Conservation (phyloP, 2,797 vertebrate genomes). For the Gymnocypris eckloni region DNA sequence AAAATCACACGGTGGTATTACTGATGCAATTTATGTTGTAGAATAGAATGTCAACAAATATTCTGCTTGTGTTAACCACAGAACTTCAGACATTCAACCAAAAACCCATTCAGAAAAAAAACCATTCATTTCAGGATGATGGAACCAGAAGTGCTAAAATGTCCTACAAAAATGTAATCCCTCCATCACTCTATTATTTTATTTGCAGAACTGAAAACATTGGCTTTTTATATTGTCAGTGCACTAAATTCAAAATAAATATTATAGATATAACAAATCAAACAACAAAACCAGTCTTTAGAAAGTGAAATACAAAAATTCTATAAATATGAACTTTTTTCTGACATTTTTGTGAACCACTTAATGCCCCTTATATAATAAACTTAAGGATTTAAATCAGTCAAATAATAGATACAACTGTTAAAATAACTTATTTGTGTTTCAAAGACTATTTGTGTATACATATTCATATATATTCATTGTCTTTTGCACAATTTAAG, state of each 20-base stretch:
- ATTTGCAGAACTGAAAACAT: not conserved
- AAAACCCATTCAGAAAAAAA: not conserved
- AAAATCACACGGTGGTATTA: too few species aligned
- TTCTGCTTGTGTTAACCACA: not conserved
- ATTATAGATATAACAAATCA: too few species aligned
- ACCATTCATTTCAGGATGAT: not conserved
- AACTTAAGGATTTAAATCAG: not conserved
- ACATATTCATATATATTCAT: not conserved
- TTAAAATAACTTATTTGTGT: not conserved
- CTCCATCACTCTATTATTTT: not conserved
- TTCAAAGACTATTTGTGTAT: not conserved
- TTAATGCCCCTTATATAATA: not conserved
- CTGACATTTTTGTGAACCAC: not conserved
- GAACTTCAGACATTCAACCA: not conserved
- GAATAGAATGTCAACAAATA: too few species aligned
- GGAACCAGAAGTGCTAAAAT: not conserved
- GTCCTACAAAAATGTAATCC: not conserved
- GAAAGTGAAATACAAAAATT: too few species aligned
- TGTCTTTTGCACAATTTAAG: not conserved
- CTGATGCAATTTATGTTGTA: too few species aligned
- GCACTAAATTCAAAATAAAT: too few species aligned
- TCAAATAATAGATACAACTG: not conserved
- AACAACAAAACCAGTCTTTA: too few species aligned
- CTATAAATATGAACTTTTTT: too few species aligned
- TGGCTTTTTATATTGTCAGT: not conserved